Evolutionary conservation across 37 sponge, comb jelly and placozoan genomes (phyloP), one percentile per base, ranked within the genome.

Genomic region (Ephydatia muelleri): DNA sequence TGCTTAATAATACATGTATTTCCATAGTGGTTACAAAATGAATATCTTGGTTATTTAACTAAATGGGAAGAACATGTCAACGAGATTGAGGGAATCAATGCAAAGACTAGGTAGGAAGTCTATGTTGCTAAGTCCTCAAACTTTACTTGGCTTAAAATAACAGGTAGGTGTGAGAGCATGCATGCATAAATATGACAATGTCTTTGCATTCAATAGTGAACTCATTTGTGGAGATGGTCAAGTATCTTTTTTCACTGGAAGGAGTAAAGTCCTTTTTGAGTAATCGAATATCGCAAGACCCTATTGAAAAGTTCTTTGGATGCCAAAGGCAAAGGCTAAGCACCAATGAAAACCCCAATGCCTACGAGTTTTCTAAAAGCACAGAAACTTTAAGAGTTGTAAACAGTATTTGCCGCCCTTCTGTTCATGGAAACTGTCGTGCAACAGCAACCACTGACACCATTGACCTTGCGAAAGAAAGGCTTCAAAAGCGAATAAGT

Each of bases 301-400:
- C 82, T n/a, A n/a, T 81, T 32, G 82, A 81, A 40, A 43, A 39
- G 30, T 81, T 69, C 70, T 81, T 81, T 69, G 82, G 82, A 33
- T 39, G 35, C 6, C 82, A 81, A 81, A 67, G 82, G 32, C 35
- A 49, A 26, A 67, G 82, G 34, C 70, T 69, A 34, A 69, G 47
- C 70, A 31, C 49, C n/a, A 81, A 81, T 49, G 27, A 39, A 69
- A 81, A 71, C 32, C 72, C 72, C 30, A 71, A 71, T 71, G 32
- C 32, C 32, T 33, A 71, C 32, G 13, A 71, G 29, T 71, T 71
- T 71, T 71, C 32, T 31, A 71, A 71, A 33, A 71, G 32, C 72
- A 71, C 72, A 71, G 32, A 71, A 33, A 14, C 32, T 34, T 71
- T 71, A 71, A 57, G 57, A 57, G 72, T 71, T 34, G 72, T 8